phyloP scores from a whole-genome alignment of 2,113 vertebrate genomes.

The Ibidorhyncha struthersii region DNA sequence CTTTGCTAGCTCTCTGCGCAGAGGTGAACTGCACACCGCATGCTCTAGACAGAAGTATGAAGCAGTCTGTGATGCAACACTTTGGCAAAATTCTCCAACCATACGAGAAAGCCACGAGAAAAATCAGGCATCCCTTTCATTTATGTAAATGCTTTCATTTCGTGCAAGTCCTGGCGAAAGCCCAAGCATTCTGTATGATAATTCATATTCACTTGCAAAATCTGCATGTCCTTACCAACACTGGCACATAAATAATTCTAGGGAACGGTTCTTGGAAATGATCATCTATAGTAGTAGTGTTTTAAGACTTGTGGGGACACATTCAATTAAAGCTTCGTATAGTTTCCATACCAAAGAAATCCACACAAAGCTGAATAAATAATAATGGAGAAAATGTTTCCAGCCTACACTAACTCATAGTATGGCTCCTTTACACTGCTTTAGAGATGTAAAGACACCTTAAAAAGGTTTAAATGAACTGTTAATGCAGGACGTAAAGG shows the following conservation, averaged over 20 bases:
- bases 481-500: not conserved
- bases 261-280: not conserved
- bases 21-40: not conserved
- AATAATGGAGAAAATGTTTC: not conserved
- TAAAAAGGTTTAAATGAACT: not conserved
- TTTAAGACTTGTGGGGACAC: conserved; percentile 30
- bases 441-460: conserved; percentile 12
- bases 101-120: not conserved
- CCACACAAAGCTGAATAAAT: conserved; percentile 10
- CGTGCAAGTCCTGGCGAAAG: not conserved
- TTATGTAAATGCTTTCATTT: not conserved
- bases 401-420: not conserved
- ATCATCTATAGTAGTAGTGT: not conserved
- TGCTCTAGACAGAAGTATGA: not conserved
- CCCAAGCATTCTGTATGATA: not conserved
- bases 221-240: not conserved
- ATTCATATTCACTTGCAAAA: conserved; percentile 10
- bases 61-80: not conserved
- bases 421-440: not conserved
- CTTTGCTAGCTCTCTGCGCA: not conserved
- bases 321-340: conserved; percentile 31
- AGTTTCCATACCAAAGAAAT: not conserved
- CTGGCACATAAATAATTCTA: not conserved
- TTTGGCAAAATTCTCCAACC: not conserved
- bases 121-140: not conserved